These are phyloP conservation scores for Somateria mollissima DNA, from an alignment of 2,797 vertebrate species.

Conservation along the genomic window DNA sequence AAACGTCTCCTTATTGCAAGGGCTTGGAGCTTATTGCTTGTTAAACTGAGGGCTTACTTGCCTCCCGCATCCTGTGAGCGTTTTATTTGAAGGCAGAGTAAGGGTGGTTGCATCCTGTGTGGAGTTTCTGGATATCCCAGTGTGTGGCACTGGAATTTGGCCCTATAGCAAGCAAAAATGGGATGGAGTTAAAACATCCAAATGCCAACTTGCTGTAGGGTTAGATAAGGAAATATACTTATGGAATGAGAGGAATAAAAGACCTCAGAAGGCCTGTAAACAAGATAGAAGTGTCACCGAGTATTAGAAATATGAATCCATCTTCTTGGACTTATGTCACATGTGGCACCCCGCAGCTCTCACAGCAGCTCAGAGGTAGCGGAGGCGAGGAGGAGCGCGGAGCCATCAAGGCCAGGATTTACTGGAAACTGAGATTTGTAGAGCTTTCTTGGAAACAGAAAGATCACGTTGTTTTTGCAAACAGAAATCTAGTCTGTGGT, in stretches of 20 bases:
- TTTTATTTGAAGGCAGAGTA: neutral
- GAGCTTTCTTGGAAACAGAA: neutral
- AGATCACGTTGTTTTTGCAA: neutral
- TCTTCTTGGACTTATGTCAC: neutral
- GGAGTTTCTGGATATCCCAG: neutral
- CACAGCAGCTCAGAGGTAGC: neutral
- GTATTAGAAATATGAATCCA: fast-evolving
- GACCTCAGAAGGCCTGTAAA: neutral
- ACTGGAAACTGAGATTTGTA: neutral
- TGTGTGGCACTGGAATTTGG: neutral
- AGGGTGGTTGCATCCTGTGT: neutral
- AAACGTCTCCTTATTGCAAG: neutral
- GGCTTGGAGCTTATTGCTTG: neutral
- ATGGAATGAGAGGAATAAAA: neutral
- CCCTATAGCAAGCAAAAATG: fast-evolving
- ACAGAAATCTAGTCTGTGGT: neutral
- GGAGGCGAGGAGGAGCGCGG: neutral
- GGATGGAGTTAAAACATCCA: neutral
- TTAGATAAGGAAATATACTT: neutral
- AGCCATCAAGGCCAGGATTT: neutral
- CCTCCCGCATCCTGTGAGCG: neutral
- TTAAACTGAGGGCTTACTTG: neutral
- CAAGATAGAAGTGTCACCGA: fast-evolving
- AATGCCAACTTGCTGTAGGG: too few species aligned
- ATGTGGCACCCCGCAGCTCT: neutral